Evolutionary conservation across 1,140 invertebrate genomes (phyloP), one percentile per base, ranked within the genome.

Genomic region (Leptinotarsa lineolata): DNA sequence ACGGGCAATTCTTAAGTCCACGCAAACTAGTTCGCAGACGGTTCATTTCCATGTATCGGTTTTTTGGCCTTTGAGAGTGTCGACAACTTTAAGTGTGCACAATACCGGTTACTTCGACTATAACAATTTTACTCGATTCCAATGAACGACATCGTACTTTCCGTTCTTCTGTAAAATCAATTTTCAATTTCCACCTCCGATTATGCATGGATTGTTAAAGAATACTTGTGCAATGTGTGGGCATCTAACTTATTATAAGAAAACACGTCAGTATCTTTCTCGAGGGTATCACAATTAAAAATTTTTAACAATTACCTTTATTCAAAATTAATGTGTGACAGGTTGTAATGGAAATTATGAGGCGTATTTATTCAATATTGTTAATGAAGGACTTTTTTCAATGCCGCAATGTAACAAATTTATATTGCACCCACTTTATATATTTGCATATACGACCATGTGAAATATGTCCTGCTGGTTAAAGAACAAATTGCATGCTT

Each of bases 311-410:
- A 66, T 66, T 66, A 39, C 64, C 30, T 66, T 66, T 20, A 66
- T 66, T 18, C 39, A 39, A 13, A 66, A 66, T 66, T 66, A 66
- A 66, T 66, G 22, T 66, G 18, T 66, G 64, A 66, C 64, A 66
- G 64, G 11, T n/a, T n/a, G 30, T 66, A 66, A 66, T 66, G 64
- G 39, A 66, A 66, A 12, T 66, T 66, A 39, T 66, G 64, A 66
- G 44, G 64, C n/a, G 64, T 24, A 66, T 66, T 46, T 66, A 66
- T 66, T 66, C 39, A 66, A 66, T 66, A 66, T 66, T 39, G 22
- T 66, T 66, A 66, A 66, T 66, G 64, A 66, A 39, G 30, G n/a
- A 66, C n/a, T 30, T 66, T 66, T 66, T 66, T 46, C 0, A 21
- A n/a, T 39, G 13, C 2, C 16, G 39, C 61, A 20, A 44, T n/a